Conservation (phyloP, 2,797 vertebrate species). For the Glossophaga mutica region DNA sequence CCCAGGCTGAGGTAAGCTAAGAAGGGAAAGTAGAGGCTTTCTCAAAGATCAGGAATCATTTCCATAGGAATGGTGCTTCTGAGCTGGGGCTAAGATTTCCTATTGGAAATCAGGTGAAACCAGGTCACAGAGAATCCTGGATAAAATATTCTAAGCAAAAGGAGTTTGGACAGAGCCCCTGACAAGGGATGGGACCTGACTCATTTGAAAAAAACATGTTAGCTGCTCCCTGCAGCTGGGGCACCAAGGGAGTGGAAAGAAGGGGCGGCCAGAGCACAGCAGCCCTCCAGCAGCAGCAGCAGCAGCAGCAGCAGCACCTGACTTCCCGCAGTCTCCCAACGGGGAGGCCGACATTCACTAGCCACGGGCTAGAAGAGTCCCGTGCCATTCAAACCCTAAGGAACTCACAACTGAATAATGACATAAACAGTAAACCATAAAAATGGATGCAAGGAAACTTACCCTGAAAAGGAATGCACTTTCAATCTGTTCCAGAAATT, state of each 20-base stretch:
- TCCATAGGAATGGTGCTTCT: not conserved
- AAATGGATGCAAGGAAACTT: not conserved
- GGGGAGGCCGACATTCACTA: fast-evolving
- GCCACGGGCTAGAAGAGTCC: not conserved
- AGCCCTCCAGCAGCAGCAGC: not conserved
- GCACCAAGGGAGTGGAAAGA: not conserved
- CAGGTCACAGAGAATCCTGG: not conserved
- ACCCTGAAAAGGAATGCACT: not conserved
- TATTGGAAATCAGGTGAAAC: not conserved
- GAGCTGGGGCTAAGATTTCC: not conserved
- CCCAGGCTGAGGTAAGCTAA: not conserved
- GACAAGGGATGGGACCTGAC: not conserved
- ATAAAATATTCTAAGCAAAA: not conserved
- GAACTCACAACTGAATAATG: not conserved
- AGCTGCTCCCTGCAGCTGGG: not conserved
- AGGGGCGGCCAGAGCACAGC: not conserved
- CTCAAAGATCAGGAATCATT: not conserved
- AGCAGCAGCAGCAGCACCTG: not conserved
- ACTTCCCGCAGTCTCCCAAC: not conserved
- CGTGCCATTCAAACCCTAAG: not conserved
- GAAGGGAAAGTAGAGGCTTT: not conserved
- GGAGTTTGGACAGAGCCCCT: not conserved
- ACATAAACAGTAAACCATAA: not conserved
- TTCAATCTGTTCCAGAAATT: not conserved
- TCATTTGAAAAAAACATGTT: not conserved